These are phyloP conservation scores for Medauroidea extradentata DNA, from an alignment of 1,140 invertebrate genomes.

Conservation along the genomic window DNA sequence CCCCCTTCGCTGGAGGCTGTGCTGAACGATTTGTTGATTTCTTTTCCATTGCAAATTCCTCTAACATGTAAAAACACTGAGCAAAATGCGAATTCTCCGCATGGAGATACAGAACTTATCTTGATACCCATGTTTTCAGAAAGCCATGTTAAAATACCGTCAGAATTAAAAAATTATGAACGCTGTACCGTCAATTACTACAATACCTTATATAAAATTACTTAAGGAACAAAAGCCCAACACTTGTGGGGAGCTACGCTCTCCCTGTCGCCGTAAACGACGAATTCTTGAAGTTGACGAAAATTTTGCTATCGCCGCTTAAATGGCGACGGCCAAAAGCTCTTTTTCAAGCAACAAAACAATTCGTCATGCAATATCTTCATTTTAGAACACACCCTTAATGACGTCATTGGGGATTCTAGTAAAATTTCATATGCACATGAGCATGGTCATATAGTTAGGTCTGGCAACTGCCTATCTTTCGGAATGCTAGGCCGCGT, in stretches of 20 bases:
- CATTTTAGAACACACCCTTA: too few species aligned
- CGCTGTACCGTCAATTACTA: background rate
- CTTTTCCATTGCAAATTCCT: conserved; percentile 64
- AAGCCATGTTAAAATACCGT: conserved; percentile 67
- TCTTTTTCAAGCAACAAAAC: background rate
- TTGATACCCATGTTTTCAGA: conserved; percentile 65
- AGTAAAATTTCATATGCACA: too few species aligned
- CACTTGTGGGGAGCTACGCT: conserved; percentile 5
- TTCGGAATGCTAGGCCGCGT: too few species aligned
- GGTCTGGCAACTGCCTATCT: too few species aligned
- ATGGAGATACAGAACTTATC: conserved; percentile 59
- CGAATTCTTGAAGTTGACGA: background rate
- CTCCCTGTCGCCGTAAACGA: conserved; percentile 13
- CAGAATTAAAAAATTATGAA: conserved; percentile 48
- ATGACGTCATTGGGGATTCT: too few species aligned
- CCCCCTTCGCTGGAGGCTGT: conserved; percentile 56
- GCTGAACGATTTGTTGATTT: conserved; percentile 56
- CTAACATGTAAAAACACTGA: conserved; percentile 41
- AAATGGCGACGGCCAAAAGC: conserved; percentile 14
- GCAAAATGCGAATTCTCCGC: conserved; percentile 58
- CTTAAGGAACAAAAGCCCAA: background rate
- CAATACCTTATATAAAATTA: background rate
- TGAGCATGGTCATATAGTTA: too few species aligned
- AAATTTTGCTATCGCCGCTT: conserved; percentile 4
- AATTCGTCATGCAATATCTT: background rate